Percentiles rank a stretch among this genome's conserved stretches.
phyloP scores from a whole-genome alignment of 2,888 invertebrate genomes.

The Melanargia galathea region DNA sequence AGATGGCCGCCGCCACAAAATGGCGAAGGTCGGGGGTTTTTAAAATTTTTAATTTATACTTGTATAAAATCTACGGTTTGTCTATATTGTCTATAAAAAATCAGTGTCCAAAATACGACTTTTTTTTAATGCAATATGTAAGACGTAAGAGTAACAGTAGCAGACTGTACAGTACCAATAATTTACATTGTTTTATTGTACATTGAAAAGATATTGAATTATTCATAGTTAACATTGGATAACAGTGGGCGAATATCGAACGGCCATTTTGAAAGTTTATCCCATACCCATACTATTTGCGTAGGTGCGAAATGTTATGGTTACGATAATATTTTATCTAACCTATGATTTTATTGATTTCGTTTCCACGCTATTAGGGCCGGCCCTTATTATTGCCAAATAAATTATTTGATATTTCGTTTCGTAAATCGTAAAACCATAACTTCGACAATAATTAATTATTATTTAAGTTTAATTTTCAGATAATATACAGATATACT shows the following conservation, averaged over 20 bases:
- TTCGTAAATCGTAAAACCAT: no score
- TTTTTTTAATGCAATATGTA: slow-evolving; percentile 1
- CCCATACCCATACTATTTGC: slow-evolving; percentile 49
- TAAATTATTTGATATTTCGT: slow-evolving; percentile 7
- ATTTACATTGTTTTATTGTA: slow-evolving; percentile 33
- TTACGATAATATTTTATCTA: slow-evolving; percentile 39
- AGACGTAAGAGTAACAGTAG: not conserved
- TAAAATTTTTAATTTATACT: no score
- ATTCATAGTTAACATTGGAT: slow-evolving; percentile 41
- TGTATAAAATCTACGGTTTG: no score
- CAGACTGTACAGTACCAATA: slow-evolving; percentile 21
- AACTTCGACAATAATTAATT: no score
- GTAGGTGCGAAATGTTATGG: slow-evolving; percentile 60
- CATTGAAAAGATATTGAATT: slow-evolving; percentile 42
- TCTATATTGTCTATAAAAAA: no score
- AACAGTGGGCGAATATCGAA: slow-evolving; percentile 66
- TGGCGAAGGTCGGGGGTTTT: no score
- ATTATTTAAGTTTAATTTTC: no score
- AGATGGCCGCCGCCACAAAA: no score
- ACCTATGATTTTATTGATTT: not conserved
- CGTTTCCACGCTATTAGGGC: not conserved
- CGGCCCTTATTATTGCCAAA: not conserved
- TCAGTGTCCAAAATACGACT: no score
- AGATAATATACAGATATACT: no score
- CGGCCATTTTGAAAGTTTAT: slow-evolving; percentile 71